These are phyloP conservation scores for Blastobasis lacticolella DNA, from an alignment of 2,888 invertebrate genomes.

Conservation along the genomic window DNA sequence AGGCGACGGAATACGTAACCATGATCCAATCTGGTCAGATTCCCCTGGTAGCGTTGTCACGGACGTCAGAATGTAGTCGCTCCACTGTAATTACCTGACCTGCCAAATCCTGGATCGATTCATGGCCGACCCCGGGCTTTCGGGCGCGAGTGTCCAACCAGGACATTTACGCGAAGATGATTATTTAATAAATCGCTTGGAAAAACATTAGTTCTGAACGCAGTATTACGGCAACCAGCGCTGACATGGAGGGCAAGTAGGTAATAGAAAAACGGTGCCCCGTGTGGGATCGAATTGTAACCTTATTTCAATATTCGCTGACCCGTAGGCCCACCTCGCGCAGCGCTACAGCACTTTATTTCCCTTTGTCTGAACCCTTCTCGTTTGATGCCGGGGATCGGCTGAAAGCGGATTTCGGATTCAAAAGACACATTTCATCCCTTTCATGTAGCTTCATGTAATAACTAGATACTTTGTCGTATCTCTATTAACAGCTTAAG, in stretches of 20 bases:
- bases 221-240: constrained; percentile 7
- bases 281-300: constrained; percentile 25
- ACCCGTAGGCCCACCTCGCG: constrained; percentile 28
- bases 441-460: not conserved
- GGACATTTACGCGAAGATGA: too few relatives aligned
- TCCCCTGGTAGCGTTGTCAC: too few relatives aligned
- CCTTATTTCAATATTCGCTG: constrained; percentile 51
- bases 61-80: too few relatives aligned
- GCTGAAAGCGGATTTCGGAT: too few relatives aligned
- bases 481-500: constrained; percentile 1
- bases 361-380: constrained; percentile 30
- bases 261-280: constrained; percentile 23
- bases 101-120: too few relatives aligned
- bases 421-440: not conserved
- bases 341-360: constrained; percentile 37
- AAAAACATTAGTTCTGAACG: constrained; percentile 1
- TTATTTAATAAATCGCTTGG: too few relatives aligned
- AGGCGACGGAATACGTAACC: too few relatives aligned
- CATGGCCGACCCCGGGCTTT: too few relatives aligned
- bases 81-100: too few relatives aligned
- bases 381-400: constrained; percentile 13
- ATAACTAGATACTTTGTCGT: constrained; percentile 4
- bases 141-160: too few relatives aligned
- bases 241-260: constrained; percentile 19
- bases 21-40: too few relatives aligned